A percentile compares a stretch with the other conserved stretches of the same genome.
Conservation (phyloP, 2,888 invertebrate species). For the Troides aeacus region DNA sequence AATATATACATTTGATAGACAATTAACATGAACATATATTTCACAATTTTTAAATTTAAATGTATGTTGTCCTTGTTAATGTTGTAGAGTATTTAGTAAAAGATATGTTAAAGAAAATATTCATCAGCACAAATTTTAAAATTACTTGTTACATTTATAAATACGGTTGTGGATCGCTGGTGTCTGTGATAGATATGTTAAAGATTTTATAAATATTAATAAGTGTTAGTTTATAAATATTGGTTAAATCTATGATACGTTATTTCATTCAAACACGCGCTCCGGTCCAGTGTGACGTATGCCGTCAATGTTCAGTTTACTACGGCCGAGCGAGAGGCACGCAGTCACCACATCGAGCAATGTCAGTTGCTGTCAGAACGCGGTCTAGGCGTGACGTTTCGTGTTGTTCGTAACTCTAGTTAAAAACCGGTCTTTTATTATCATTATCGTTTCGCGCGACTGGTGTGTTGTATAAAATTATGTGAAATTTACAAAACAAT, state of each 20-base stretch:
- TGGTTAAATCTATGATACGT: conserved; percentile 11
- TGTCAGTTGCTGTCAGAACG: conserved; percentile 62
- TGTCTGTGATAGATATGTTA: too few species aligned
- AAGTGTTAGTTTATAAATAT: background rate
- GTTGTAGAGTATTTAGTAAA: too few species aligned
- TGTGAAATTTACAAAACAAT: conserved; percentile 19
- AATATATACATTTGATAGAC: too few species aligned
- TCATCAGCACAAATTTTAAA: too few species aligned
- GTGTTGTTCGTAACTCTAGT: conserved; percentile 36
- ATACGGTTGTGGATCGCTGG: too few species aligned
- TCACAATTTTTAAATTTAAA: too few species aligned
- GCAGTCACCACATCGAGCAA: conserved; percentile 32
- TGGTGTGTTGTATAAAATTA: conserved; percentile 23
- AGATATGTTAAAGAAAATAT: too few species aligned
- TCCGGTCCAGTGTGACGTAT: conserved; percentile 65
- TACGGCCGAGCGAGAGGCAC: conserved; percentile 41
- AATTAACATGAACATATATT: too few species aligned
- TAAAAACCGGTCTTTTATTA: conserved; percentile 22
- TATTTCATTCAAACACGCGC: conserved; percentile 63
- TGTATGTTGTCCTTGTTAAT: too few species aligned
- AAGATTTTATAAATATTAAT: too few species aligned
- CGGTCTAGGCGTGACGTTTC: conserved; percentile 53
- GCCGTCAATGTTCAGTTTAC: conserved; percentile 59
- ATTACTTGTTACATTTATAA: too few species aligned
- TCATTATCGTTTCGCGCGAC: conserved; percentile 16